phyloP scores from a whole-genome alignment of 1,140 invertebrate genomes.

The Drosophila ambigua region DNA sequence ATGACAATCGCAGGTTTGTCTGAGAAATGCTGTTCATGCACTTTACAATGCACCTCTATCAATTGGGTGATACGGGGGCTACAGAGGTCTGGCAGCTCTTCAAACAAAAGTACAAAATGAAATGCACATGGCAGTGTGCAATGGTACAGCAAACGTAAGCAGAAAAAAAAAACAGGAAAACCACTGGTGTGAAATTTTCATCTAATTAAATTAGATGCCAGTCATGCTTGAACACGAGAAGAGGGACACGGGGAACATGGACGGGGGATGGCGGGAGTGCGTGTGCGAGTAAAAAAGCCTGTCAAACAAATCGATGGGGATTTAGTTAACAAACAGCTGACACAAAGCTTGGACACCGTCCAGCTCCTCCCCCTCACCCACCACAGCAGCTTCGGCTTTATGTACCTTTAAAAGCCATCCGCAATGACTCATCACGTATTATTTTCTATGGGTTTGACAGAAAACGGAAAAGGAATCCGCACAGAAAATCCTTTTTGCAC shows the following conservation, averaged over 20 bases:
- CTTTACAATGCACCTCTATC: neutral
- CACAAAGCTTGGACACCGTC: slow-evolving; percentile 29
- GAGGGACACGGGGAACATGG: neutral
- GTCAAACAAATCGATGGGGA: slow-evolving; percentile 74
- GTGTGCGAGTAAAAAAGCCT: slow-evolving; percentile 54
- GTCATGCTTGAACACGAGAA: slow-evolving; percentile 51
- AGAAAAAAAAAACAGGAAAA: slow-evolving; percentile 18
- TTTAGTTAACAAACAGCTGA: slow-evolving; percentile 44
- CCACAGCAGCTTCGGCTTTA: slow-evolving; percentile 10
- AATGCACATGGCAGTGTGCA: slow-evolving; percentile 4
- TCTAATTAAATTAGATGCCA: slow-evolving; percentile 76
- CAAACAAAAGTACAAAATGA: slow-evolving; percentile 4
- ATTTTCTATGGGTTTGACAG: slow-evolving; percentile 3
- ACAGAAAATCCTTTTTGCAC: too few species aligned
- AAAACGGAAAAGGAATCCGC: slow-evolving; percentile 2
- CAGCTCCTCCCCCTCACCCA: neutral
- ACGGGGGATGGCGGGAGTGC: neutral
- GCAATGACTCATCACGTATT: slow-evolving; percentile 36
- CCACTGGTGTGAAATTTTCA: slow-evolving; percentile 64
- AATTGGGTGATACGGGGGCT: neutral
- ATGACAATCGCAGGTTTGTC: too few species aligned
- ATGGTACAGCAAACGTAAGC: slow-evolving; percentile 4
- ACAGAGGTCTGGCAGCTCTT: neutral
- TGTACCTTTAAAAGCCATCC: slow-evolving; percentile 20
- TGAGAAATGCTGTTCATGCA: slow-evolving; percentile 3